Base-by-base conservation (phyloP, 2,113 vertebrate species). In the Halichoeres trimaculatus region DNA sequence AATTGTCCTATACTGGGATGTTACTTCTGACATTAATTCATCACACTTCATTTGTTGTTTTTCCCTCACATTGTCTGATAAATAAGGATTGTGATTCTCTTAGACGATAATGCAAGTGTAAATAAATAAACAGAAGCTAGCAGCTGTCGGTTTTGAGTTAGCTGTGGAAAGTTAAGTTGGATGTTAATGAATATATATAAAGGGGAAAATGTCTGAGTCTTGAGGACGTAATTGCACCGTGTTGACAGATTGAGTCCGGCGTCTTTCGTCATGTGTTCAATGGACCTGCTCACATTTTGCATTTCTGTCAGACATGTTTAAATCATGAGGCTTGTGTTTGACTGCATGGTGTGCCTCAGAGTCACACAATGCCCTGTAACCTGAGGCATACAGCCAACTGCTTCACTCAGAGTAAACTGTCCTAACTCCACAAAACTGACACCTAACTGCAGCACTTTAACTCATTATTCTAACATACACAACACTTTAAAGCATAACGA, bases 361-460 rank as follows among this genome's bases (percentile, higher is more conserved):
- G 64, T 58, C 41, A 57, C 81, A 84, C 86, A 85, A 86, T 72
- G 83, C 36, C n/a, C n/a, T 82, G 89, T 83, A 90, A 91, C 86
- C 86, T 67, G 83, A 91, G 69, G 69, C 83, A 74, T 1, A 2
- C 14, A 60, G 56, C 41, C 74, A 70, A 62, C 53, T 17, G 53
- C 76, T 75, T 57, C 61, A 55, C 51, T 78, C 60, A 45, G 22
- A 74, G 64, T 41, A 75, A 82, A 70, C 70, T 53, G 54, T 57
- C 1, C 1, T 19, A 48, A 30, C 14, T 45, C 56, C 30, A 70
- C 53, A 40, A 35, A 40, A 14, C 17, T 19, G 16, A 2, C 26
- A 10, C 19, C 74, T 55, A 30, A 30, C 30, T 30, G 14, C 43
- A 45, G 6, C 17, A 20, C 10, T 2, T 4, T 36, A 9, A 23